These are phyloP conservation scores for Apocheima hispidaria DNA, from an alignment of 2,888 invertebrate genomes.

Conservation along the genomic window DNA sequence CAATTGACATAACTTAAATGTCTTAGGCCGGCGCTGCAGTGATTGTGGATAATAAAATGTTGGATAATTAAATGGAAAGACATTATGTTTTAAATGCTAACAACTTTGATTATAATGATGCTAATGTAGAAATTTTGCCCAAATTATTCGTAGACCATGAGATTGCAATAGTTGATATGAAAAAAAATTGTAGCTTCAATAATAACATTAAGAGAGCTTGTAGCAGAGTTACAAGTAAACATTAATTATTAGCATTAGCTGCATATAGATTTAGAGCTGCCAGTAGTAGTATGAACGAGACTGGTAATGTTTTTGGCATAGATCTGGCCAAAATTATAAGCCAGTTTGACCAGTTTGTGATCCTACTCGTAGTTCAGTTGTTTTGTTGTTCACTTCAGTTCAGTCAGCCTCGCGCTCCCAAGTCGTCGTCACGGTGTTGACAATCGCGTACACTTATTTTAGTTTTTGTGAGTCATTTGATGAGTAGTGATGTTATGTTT, in stretches of 20 bases:
- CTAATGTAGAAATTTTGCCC: too few relatives aligned
- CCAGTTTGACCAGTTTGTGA: constrained; percentile 9
- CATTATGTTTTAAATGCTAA: too few relatives aligned
- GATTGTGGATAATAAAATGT: neutral
- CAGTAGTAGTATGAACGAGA: too few relatives aligned
- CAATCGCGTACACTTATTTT: constrained; percentile 1
- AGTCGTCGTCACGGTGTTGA: neutral
- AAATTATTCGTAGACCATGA: too few relatives aligned
- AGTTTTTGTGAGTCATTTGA: constrained; percentile 3
- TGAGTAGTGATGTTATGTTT: neutral
- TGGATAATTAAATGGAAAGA: too few relatives aligned
- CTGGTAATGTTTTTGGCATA: neutral
- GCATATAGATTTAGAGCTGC: too few relatives aligned
- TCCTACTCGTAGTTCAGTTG: neutral
- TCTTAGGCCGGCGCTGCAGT: neutral
- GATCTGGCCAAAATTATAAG: neutral
- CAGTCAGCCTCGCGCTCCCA: neutral
- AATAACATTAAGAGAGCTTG: too few relatives aligned
- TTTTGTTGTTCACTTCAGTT: neutral
- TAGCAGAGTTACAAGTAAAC: too few relatives aligned
- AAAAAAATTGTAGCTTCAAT: too few relatives aligned
- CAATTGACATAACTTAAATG: constrained; percentile 1
- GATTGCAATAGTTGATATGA: too few relatives aligned
- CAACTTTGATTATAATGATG: too few relatives aligned
- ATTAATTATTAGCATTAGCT: too few relatives aligned